Evolutionary conservation across 2,113 vertebrate genomes (phyloP).

Genomic region (Leucopsar rothschildi): DNA sequence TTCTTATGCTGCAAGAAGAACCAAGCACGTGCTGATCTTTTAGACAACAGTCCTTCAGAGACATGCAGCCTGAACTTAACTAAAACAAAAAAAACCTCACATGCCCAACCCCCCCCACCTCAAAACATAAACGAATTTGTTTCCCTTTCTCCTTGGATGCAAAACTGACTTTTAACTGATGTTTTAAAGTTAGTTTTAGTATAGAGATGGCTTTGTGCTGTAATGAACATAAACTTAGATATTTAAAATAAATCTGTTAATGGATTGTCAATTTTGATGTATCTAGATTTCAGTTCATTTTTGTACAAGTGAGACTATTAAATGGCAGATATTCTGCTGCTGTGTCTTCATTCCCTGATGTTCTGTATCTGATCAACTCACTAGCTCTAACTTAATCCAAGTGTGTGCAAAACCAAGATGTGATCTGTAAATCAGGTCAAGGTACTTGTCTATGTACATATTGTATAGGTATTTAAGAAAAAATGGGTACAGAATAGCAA

Average conservation of each 20-base stretch:
- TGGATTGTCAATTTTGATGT: not conserved
- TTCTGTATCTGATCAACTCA: not conserved
- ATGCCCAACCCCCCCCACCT: rapidly evolving
- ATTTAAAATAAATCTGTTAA: not conserved
- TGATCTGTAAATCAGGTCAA: not conserved
- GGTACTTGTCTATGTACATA: not conserved
- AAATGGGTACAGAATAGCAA: not conserved
- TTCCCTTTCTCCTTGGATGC: not conserved
- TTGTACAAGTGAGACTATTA: not conserved
- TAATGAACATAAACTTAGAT: not conserved
- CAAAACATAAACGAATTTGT: not conserved
- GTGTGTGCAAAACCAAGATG: not conserved
- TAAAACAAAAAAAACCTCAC: not conserved
- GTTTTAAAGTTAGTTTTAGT: not conserved
- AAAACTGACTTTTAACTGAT: not conserved
- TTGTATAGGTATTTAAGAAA: not conserved
- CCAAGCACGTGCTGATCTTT: not conserved
- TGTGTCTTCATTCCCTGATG: not conserved
- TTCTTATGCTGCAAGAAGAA: not conserved
- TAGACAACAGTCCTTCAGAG: not conserved
- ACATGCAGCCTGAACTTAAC: not conserved
- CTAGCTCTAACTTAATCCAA: not conserved
- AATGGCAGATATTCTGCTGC: not conserved
- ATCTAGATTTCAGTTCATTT: not conserved
- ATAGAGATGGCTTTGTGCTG: not conserved